These are phyloP conservation scores for Holcopasites calliopsidis DNA, from an alignment of 1,140 invertebrate species.

Conservation along the genomic window DNA sequence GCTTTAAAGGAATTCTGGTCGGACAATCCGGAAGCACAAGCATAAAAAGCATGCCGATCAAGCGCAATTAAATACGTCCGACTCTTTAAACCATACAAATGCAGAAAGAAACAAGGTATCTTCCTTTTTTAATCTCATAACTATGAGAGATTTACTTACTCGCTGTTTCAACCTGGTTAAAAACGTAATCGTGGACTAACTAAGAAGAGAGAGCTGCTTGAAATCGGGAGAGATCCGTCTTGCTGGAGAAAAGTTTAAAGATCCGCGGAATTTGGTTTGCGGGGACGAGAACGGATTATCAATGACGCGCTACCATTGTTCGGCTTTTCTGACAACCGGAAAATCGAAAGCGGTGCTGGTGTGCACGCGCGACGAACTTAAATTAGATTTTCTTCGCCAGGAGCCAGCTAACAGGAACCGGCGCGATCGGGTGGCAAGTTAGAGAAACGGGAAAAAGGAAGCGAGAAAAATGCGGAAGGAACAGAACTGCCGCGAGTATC, in stretches of 20 bases:
- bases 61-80: too few relatives aligned
- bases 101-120: too few relatives aligned
- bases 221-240: neutral
- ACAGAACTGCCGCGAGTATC: neutral
- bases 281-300: slow-evolving; percentile 16
- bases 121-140: too few relatives aligned
- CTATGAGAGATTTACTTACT: too few relatives aligned
- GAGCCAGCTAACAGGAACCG: neutral
- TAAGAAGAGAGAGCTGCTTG: neutral
- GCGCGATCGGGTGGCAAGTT: neutral
- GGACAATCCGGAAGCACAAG: too few relatives aligned
- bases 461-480: neutral
- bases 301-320: slow-evolving; percentile 39
- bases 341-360: slow-evolving; percentile 56
- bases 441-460: neutral
- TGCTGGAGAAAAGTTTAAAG: slow-evolving; percentile 24
- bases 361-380: slow-evolving; percentile 48
- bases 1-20: too few relatives aligned
- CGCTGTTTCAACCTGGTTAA: too few relatives aligned
- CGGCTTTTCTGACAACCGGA: slow-evolving; percentile 29
- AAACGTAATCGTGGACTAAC: too few relatives aligned
- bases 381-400: slow-evolving; percentile 53
- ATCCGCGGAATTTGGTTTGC: slow-evolving; percentile 34
- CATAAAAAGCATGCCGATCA: too few relatives aligned
- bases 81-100: too few relatives aligned